These are phyloP conservation scores for Dromococcyx pavoninus DNA, from an alignment of 2,797 vertebrate genomes.

Conservation along the genomic window DNA sequence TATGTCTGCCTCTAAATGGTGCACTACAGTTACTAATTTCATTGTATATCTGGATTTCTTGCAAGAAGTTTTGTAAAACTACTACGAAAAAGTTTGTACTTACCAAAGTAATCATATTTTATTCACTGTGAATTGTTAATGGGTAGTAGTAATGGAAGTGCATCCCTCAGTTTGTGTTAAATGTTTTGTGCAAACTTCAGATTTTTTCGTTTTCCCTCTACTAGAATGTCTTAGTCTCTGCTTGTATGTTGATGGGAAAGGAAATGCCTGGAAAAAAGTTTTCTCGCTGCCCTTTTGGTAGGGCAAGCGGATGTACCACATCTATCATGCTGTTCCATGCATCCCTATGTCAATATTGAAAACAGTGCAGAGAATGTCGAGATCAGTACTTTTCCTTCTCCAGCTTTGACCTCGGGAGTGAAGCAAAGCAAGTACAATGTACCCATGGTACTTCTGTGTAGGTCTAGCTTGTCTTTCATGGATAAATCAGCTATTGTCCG, in stretches of 20 bases:
- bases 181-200: neutral
- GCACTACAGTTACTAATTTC: neutral
- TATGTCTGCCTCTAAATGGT: neutral
- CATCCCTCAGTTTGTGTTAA: neutral
- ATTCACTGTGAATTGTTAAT: neutral
- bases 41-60: neutral
- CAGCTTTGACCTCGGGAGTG: neutral
- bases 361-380: neutral
- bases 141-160: neutral
- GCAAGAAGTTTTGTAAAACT: neutral
- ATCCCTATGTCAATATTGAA: neutral
- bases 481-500: neutral
- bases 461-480: neutral
- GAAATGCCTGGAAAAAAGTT: neutral
- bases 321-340: neutral
- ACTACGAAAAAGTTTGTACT: neutral
- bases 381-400: neutral
- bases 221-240: neutral
- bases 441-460: neutral
- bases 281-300: neutral
- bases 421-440: neutral
- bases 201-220: neutral
- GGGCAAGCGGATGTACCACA: neutral
- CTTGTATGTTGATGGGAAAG: neutral
- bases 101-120: neutral